Percentiles rank a stretch among this genome's conserved stretches.
phyloP scores from a whole-genome alignment of 2,797 vertebrate genomes.

The Coregonus ussuriensis region DNA sequence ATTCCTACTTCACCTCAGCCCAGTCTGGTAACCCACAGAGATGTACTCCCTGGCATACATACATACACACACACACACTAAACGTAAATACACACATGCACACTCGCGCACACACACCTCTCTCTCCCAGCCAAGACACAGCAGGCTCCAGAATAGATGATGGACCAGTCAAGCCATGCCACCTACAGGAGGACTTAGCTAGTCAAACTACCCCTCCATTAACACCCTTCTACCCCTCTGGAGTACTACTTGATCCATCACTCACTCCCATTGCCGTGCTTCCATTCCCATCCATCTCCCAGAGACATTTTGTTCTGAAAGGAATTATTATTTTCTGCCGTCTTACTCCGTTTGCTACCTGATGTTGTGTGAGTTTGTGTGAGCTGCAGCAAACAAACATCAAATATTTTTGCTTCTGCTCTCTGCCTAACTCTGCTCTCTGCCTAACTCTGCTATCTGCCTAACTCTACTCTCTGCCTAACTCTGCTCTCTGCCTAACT shows the following conservation, averaged over 20 bases:
- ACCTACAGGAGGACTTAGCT: neutral
- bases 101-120: neutral
- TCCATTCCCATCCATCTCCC: neutral
- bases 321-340: too few species aligned
- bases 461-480: neutral
- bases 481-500: neutral
- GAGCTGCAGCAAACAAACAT: neutral
- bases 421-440: neutral
- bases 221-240: neutral
- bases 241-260: neutral
- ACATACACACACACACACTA: conserved; percentile 1
- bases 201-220: neutral
- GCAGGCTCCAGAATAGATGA: neutral
- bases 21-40: neutral
- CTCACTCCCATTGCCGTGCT: neutral
- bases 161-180: neutral
- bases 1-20: neutral
- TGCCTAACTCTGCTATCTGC: neutral
- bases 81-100: too few species aligned
- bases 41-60: neutral
- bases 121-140: neutral
- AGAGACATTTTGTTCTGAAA: neutral
- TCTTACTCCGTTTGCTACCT: neutral
- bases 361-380: conserved; percentile 3
- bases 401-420: neutral